phyloP scores from a whole-genome alignment of 2,113 vertebrate genomes.

The Echinops telfairi region DNA sequence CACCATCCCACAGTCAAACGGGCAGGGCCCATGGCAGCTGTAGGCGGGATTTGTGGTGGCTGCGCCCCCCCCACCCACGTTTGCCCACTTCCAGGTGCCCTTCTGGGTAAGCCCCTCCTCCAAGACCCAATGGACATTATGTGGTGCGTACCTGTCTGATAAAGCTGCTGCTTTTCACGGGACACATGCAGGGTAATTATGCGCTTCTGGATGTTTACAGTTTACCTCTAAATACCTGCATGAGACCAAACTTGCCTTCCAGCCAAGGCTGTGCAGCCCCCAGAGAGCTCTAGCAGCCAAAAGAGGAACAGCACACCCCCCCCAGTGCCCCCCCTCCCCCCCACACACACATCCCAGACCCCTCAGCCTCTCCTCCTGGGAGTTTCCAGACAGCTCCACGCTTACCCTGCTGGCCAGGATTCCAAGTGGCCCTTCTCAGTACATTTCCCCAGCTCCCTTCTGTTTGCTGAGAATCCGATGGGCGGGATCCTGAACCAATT shows the following conservation, averaged over 20 bases:
- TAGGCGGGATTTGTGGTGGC: background rate
- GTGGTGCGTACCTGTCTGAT: no score
- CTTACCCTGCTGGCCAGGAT: background rate
- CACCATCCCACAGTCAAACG: no score
- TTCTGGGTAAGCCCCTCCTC: background rate
- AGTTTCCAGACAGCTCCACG: no score
- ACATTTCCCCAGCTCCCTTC: background rate
- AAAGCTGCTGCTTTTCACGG: background rate
- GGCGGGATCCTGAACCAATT: background rate
- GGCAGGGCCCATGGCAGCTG: background rate
- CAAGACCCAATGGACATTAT: background rate
- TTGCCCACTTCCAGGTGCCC: background rate
- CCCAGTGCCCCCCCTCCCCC: no score
- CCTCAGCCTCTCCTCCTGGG: no score
- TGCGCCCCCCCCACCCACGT: background rate
- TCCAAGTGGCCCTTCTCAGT: background rate
- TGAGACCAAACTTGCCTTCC: background rate
- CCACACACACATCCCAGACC: no score
- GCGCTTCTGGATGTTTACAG: background rate
- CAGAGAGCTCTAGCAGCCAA: background rate
- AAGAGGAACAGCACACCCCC: no score
- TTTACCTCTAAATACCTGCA: constrained; percentile 47
- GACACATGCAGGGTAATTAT: background rate
- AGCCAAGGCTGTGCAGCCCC: background rate
- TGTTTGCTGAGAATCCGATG: background rate